A percentile compares a stretch with the other conserved stretches of the same genome.
phyloP scores from a whole-genome alignment of 2,113 vertebrate species.

The Progne subis region DNA sequence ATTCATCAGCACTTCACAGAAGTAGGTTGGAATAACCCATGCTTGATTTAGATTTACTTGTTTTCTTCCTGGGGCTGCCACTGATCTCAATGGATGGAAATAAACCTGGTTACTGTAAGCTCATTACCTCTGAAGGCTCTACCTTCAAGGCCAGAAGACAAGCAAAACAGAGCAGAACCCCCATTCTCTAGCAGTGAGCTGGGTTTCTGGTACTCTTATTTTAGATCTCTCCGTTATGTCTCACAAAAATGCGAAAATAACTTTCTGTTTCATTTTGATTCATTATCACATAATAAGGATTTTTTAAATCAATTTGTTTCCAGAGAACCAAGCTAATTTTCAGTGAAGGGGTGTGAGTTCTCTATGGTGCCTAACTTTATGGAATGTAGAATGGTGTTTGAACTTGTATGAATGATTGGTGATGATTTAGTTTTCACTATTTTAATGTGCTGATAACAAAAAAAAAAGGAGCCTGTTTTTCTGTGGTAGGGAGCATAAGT shows the following conservation, averaged over 20 bases:
- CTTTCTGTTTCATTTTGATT: background rate
- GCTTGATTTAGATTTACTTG: background rate
- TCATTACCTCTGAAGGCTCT: background rate
- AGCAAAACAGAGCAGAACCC: background rate
- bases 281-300: background rate
- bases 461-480: background rate
- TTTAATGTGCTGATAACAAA: background rate
- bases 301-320: background rate
- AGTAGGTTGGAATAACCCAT: background rate
- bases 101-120: background rate
- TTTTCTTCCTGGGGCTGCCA: background rate
- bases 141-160: background rate
- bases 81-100: background rate
- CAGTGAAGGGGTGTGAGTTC: background rate
- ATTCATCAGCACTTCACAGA: background rate
- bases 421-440: background rate
- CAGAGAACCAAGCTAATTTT: background rate
- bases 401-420: background rate
- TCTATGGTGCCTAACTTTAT: background rate
- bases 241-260: background rate
- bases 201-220: background rate
- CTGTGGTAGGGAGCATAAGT: background rate
- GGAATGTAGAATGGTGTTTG: background rate
- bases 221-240: background rate
- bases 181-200: background rate